Percentiles rank a stretch among this genome's conserved stretches.
Conservation (phyloP, 2,888 invertebrate genomes). For the Dicranocentrus wangi region DNA sequence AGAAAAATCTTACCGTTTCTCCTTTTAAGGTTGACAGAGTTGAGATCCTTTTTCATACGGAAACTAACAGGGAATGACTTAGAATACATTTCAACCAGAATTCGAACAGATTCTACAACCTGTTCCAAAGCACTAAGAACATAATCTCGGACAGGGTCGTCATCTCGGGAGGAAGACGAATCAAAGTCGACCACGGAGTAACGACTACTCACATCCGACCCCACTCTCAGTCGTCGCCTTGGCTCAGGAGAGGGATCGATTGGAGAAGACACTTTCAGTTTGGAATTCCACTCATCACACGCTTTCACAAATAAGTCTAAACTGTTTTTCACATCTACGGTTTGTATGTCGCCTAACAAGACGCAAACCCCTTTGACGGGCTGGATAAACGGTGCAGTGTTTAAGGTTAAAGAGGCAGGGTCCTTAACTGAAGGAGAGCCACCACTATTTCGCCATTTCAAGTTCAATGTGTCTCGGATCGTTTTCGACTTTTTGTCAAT, state of each 20-base stretch:
- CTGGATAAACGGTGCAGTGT: conserved; percentile 86
- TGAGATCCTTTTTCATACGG: conserved; percentile 77
- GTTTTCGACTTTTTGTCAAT: conserved; percentile 71
- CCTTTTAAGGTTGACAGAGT: conserved; percentile 23
- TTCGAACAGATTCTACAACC: conserved; percentile 85
- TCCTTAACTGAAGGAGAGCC: not conserved
- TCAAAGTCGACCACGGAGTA: conserved; percentile 71
- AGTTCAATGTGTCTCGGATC: conserved; percentile 67
- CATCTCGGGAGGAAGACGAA: conserved; percentile 23
- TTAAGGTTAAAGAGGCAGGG: conserved; percentile 74
- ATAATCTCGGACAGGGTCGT: conserved; percentile 64
- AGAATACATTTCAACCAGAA: conserved; percentile 89
- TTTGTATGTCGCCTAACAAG: conserved; percentile 90
- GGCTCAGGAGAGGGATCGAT: conserved; percentile 54
- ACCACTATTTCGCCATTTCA: conserved; percentile 25
- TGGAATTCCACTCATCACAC: conserved; percentile 75
- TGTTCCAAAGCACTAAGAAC: conserved; percentile 73
- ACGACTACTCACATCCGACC: conserved; percentile 60
- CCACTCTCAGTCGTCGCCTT: conserved; percentile 66
- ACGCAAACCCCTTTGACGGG: conserved; percentile 94
- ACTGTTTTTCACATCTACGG: conserved; percentile 87
- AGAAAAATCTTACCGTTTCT: conserved; percentile 20
- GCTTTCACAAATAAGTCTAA: conserved; percentile 81
- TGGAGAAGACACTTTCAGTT: conserved; percentile 60
- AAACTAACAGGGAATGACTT: conserved; percentile 90